Percentiles rank a stretch among this genome's conserved stretches.
phyloP scores from a whole-genome alignment of 2,888 invertebrate species.

The Ectemnius lituratus region DNA sequence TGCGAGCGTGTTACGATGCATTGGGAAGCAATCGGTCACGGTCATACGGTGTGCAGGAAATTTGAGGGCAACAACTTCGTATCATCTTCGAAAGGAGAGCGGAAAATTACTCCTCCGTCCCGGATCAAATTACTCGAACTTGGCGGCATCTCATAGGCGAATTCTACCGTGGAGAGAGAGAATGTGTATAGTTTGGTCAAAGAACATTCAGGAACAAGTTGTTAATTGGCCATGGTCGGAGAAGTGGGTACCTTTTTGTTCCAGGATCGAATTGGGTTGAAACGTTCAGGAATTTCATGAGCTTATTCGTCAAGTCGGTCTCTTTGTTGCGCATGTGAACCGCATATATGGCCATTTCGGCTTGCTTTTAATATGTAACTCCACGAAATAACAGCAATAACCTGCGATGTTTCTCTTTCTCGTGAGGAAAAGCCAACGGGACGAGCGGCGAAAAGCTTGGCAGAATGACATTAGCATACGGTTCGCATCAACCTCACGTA shows the following conservation, averaged over 20 bases:
- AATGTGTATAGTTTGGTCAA: not conserved
- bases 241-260: not conserved
- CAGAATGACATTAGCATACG: not conserved
- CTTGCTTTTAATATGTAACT: too few species aligned
- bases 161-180: not conserved
- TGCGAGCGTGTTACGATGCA: too few species aligned
- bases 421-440: too few species aligned
- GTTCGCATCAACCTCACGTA: slow-evolving; percentile 27
- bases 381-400: too few species aligned
- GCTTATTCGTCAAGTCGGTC: not conserved
- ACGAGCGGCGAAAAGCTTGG: slow-evolving; percentile 2
- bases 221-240: not conserved
- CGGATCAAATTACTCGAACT: not conserved
- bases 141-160: not conserved
- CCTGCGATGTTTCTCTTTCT: too few species aligned
- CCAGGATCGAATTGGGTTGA: not conserved
- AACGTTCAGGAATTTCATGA: not conserved
- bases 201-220: not conserved
- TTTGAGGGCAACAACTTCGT: not conserved
- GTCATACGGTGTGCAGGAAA: too few species aligned
- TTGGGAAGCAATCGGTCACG: too few species aligned
- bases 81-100: not conserved
- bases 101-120: not conserved
- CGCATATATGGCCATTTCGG: too few species aligned
- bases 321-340: too few species aligned